phyloP scores from a whole-genome alignment of 2,888 invertebrate species.

The Pachymerium ferrugineum region DNA sequence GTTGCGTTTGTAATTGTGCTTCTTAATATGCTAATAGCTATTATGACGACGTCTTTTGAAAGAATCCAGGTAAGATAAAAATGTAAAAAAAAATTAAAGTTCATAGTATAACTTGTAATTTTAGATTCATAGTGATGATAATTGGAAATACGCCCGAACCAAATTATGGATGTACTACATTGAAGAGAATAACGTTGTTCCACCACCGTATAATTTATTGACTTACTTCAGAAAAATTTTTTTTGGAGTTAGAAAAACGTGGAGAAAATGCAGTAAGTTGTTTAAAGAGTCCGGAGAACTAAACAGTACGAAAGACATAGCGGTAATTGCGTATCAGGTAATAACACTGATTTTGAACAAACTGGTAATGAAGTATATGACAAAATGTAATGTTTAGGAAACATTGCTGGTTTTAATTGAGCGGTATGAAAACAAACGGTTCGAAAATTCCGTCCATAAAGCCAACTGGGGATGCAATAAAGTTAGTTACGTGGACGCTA shows the following conservation, averaged over 20 bases:
- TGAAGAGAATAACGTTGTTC: constrained; percentile 50
- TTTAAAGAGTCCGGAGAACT: too few relatives aligned
- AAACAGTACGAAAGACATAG: too few relatives aligned
- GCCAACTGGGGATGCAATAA: not conserved
- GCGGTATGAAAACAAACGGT: not conserved
- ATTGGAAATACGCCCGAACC: constrained; percentile 71
- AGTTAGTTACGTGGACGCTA: not conserved
- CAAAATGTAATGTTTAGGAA: too few relatives aligned
- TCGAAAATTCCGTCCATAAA: not conserved
- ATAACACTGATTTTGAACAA: too few relatives aligned
- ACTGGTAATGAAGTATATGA: too few relatives aligned
- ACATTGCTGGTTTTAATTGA: not conserved
- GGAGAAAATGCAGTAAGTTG: too few relatives aligned
- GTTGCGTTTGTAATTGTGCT: constrained; percentile 66
- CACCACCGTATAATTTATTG: constrained; percentile 67
- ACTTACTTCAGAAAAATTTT: not conserved
- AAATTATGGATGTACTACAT: constrained; percentile 63
- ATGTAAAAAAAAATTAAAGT: not conserved
- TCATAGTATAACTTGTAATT: not conserved
- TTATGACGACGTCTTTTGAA: constrained; percentile 69
- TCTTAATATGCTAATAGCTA: constrained; percentile 67
- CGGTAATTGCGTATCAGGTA: too few relatives aligned
- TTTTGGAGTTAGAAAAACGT: too few relatives aligned
- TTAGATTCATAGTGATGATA: constrained; percentile 53
- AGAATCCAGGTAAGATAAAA: constrained; percentile 49